A percentile compares a stretch with the other conserved stretches of the same genome.
Evolutionary conservation across 2,797 vertebrate genomes (phyloP).

Genomic region (Molossus alvarezi): DNA sequence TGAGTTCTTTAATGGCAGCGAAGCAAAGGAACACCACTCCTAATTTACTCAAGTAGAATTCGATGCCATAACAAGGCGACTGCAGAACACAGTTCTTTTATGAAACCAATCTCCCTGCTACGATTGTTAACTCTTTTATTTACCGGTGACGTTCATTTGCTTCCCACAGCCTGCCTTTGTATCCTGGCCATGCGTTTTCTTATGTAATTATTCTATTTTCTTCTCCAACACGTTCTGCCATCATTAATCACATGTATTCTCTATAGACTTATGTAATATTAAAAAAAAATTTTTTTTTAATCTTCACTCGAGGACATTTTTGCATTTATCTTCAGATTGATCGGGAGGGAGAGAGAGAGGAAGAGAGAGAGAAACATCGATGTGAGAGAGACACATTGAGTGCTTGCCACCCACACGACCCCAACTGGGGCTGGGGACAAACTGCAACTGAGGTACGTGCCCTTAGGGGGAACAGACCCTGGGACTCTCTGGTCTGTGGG

Average conservation of each 20-base stretch:
- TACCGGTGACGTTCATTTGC: constrained; percentile 64
- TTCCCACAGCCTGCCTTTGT: not conserved
- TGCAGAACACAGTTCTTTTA: constrained; percentile 70
- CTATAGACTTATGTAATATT: not conserved
- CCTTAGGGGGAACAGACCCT: too few relatives aligned
- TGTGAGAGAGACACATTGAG: too few relatives aligned
- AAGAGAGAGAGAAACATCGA: too few relatives aligned
- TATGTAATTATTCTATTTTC: not conserved
- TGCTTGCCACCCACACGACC: too few relatives aligned
- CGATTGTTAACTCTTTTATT: constrained; percentile 77
- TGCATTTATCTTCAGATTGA: too few relatives aligned
- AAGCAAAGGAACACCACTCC: constrained; percentile 80
- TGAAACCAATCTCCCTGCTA: constrained; percentile 68
- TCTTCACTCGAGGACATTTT: too few relatives aligned
- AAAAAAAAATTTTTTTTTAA: too few relatives aligned
- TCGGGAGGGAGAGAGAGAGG: too few relatives aligned
- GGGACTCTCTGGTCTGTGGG: too few relatives aligned
- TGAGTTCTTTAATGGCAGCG: constrained; percentile 78
- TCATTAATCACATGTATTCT: not conserved
- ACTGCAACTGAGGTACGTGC: too few relatives aligned
- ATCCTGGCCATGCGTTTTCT: not conserved
- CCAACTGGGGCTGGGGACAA: too few relatives aligned
- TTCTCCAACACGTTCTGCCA: not conserved
- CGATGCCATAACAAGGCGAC: constrained; percentile 74
- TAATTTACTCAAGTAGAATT: constrained; percentile 82